Evolutionary conservation across 2,888 invertebrate species (phyloP), one percentile per base, ranked within the genome.

Genomic region (Hypselothyrea guttata): DNA sequence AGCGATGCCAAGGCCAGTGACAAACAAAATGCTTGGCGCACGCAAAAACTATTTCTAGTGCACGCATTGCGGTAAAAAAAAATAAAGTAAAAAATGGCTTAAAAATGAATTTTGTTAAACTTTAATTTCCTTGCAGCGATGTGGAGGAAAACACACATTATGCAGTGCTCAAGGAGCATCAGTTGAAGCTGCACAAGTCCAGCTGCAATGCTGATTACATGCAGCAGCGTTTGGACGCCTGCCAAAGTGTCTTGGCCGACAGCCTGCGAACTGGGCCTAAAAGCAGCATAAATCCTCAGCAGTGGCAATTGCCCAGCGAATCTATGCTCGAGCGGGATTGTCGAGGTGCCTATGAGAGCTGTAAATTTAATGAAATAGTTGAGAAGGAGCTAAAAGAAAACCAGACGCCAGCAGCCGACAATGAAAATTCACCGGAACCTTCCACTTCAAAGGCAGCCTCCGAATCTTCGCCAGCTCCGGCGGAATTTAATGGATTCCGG

Each of bases 1-100:
- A 28, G 1, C 3, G 7, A 49, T 4, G 4, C 51, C 0, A 57
- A 16, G n/a, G 40, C n/a, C n/a, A 38, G 38, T 2, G 37, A 49
- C 0, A 66, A 61, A 35, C 51, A 56, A 13, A 57, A 68, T 9
- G 75, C 72, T 2, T 86, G 87, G 86, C 77, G 86, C 0, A 22
- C 54, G 1, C 84, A 85, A 33, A 55, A 60, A 1, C 2, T 82
- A 11, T 3, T 86, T 4, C 35, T 86, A n/a, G 57, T 57, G 0
- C 62, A 81, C 0, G 51, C 68, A 18, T 53, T 70, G 1, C 38
- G 57, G 87, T 81, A 49, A 40, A 27, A 7, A 16, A 28, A n/a
- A 18, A 38, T 1, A 11, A 28, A 7, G 8, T 1, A 1, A 0
- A 4, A 7, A 27, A 12, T 22, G 13, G 1, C 2, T n/a, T n/a